Evolutionary conservation across 2,888 invertebrate species (phyloP), one percentile per base, ranked within the genome.

Genomic region (Rhamnusium bicolor): DNA sequence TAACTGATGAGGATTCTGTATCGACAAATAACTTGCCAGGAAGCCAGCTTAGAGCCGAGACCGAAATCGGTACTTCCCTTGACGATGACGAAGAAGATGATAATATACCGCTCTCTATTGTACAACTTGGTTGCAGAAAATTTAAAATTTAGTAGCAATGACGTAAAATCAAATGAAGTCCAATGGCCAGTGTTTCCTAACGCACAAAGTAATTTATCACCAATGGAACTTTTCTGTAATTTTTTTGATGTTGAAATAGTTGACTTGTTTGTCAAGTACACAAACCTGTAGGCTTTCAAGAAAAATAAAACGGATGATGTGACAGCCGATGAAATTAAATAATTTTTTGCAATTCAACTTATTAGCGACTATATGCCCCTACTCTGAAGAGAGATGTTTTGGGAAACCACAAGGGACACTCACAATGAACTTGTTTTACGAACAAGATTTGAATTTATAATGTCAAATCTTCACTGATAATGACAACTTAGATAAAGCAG

Each of bases 341-440:
- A 21, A 18, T 78, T 75, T 68, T 63, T 75, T 53, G 76, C 68
- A 46, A 61, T 78, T 18, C 21, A 69, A 18, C 49, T 75, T 24
- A 49, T 75, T 5, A 77, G 74, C 71, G 70, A 69, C 8, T 72
- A 75, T 65, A 66, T 73, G 14, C 53, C 54, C n/a, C 49, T 74
- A 10, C 75, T 73, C 47, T 58, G 75, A 46, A 49, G 71, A 49
- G 2, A 56, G 47, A 72, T 79, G 77, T 79, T 69, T 61, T 85
- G 84, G 81, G 77, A 82, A 77, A 79, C 73, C 69, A 71, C 54
- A 54, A 67, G 61, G n/a, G 84, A 84, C 68, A 78, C 77, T 47
- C 73, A 76, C 70, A 81, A 83, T 78, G 75, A 63, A 62, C 60
- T 79, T 47, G 81, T 85, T 16, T 72, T 77, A 58, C 54, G 73